phyloP scores from a whole-genome alignment of 1,140 invertebrate species.

The Cepaea nemoralis region DNA sequence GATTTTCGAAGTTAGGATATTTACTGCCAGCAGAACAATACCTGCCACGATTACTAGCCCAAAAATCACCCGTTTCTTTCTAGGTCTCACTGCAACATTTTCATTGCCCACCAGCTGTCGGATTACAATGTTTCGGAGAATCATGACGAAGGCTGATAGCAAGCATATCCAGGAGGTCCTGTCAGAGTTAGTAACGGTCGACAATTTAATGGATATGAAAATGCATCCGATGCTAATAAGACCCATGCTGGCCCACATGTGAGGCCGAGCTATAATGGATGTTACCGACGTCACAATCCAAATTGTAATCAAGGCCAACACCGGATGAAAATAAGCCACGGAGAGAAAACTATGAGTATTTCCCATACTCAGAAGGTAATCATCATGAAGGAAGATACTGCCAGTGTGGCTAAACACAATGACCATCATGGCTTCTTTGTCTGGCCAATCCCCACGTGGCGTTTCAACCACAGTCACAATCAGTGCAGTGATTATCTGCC shows the following conservation, averaged over 20 bases:
- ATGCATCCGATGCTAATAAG: neutral
- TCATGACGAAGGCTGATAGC: slow-evolving; percentile 11
- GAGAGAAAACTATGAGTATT: neutral
- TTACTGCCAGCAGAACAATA: neutral
- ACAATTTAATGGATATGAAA: slow-evolving; percentile 22
- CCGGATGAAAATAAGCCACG: slow-evolving; percentile 12
- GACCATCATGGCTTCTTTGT: slow-evolving; percentile 32
- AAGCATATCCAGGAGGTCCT: slow-evolving; percentile 12
- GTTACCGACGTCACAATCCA: slow-evolving; percentile 37
- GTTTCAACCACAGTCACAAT: neutral
- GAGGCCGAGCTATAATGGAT: neutral
- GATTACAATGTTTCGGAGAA: slow-evolving; percentile 42
- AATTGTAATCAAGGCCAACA: neutral
- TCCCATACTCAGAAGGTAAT: slow-evolving; percentile 26
- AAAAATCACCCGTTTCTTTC: slow-evolving; percentile 14
- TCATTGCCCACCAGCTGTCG: slow-evolving; percentile 34
- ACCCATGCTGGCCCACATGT: neutral
- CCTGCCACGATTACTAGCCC: neutral
- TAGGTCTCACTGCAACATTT: slow-evolving; percentile 21
- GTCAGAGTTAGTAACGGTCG: slow-evolving; percentile 16
- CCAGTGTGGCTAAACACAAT: slow-evolving; percentile 17
- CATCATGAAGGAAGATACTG: slow-evolving; percentile 20
- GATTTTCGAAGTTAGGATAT: slow-evolving; percentile 26
- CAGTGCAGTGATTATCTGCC: neutral
- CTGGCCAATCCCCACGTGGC: slow-evolving; percentile 3